A percentile compares a stretch with the other conserved stretches of the same genome.
These are phyloP conservation scores for Teleopsis dalmanni DNA, from an alignment of 1,140 invertebrate species.

Conservation along the genomic window DNA sequence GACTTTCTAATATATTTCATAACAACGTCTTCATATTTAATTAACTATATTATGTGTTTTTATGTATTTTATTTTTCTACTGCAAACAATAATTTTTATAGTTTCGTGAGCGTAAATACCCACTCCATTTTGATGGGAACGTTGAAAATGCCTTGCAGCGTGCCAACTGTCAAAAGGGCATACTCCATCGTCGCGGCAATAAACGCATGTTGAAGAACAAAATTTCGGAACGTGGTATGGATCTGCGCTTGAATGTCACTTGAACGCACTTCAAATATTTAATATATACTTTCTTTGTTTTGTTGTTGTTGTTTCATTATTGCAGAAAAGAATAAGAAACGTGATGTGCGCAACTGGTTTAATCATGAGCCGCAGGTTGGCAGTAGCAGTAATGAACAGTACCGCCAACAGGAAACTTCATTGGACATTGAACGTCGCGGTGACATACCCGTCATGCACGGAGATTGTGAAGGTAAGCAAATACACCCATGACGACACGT, in stretches of 20 bases:
- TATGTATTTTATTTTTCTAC: conserved; percentile 5
- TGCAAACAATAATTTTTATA: too few species aligned
- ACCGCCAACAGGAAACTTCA: conserved; percentile 31
- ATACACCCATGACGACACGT: too few species aligned
- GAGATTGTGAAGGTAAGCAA: conserved; percentile 56
- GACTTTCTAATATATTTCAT: too few species aligned
- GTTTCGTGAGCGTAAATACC: conserved; percentile 49
- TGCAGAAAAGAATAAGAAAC: conserved; percentile 43
- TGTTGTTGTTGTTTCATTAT: background rate
- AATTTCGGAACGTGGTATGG: conserved; percentile 38
- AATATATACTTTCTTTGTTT: too few species aligned
- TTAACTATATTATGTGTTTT: background rate
- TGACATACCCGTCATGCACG: conserved; percentile 65
- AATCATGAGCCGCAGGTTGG: conserved; percentile 27
- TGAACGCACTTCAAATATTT: too few species aligned
- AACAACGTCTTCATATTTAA: background rate
- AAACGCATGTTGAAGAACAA: conserved; percentile 38
- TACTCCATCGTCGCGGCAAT: conserved; percentile 31
- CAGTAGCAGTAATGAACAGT: conserved; percentile 24
- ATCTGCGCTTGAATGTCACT: too few species aligned
- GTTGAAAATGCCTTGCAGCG: conserved; percentile 38
- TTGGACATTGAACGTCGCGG: conserved; percentile 53
- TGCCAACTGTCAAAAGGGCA: conserved; percentile 41
- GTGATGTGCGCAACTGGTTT: conserved; percentile 42
- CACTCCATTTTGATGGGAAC: conserved; percentile 45